Base-by-base conservation (phyloP, 1,140 invertebrate species). In the Rhagoletis pomonella region DNA sequence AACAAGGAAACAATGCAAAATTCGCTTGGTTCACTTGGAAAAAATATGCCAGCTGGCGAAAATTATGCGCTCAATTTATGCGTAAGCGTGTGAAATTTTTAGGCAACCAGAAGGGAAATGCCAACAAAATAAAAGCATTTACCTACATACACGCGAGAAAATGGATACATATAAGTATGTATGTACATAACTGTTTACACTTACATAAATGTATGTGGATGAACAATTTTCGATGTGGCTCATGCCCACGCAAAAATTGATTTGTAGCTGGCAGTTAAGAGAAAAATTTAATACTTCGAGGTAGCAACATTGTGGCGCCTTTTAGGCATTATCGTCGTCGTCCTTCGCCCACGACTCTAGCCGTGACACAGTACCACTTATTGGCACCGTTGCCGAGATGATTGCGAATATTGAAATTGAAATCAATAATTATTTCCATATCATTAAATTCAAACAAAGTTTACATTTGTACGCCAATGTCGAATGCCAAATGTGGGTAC, bases 401-500 rank as follows among this genome's bases (percentile, higher is more conserved):
- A 73, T 55, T 81, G 47, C n/a, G 73, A 55, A 47, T 55, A 81
- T 81, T 81, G 73, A 81, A 81, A 81, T 55, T 58, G 73, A 81
- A 81, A 55, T 81, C 47, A 81, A 81, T 55, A 81, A 81, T 81
- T 81, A 81, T 81, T 81, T 81, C 73, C 73, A 81, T 81, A 55
- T 81, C 73, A 81, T 81, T 81, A 81, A 81, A 81, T 55, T 81
- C 73, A 55, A 81, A 81, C n/a, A 81, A 55, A 55, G 47, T 77
- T 81, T 10, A 19, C 17, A 58, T 81, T 81, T 81, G 4, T 55
- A 29, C 29, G 29, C 29, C 29, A 29, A 29, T 81, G 47, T 47
- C 44, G 17, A 12, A 55, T 42, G 47, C 17, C 73, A 81, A 81
- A 17, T 12, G n/a, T n/a, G 5, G 47, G 69, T 50, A 47, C n/a